Conservation (phyloP, 2,797 vertebrate genomes). For the Tamandua tetradactyla region DNA sequence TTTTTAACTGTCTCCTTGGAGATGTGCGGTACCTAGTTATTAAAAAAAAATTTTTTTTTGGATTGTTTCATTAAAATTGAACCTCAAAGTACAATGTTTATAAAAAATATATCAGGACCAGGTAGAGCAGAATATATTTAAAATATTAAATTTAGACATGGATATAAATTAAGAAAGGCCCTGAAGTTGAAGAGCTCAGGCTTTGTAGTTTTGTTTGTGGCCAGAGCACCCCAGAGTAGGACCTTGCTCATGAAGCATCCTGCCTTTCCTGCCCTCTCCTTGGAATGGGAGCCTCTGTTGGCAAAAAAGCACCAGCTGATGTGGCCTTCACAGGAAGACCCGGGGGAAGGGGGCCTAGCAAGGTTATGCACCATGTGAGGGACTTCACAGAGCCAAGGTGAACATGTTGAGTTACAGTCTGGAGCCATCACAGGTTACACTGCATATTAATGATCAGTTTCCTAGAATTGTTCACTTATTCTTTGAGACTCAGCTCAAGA, state of each 20-base stretch:
- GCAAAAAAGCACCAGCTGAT: background rate
- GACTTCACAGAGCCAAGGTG: background rate
- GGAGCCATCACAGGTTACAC: background rate
- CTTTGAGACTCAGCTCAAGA: background rate
- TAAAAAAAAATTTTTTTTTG: background rate
- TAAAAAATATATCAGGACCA: background rate
- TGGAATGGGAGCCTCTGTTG: background rate
- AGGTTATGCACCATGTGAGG: background rate
- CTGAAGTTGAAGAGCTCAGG: background rate
- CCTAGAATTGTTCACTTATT: background rate
- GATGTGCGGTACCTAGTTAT: background rate
- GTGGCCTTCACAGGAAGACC: background rate
- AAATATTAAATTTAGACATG: background rate
- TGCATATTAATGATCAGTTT: background rate
- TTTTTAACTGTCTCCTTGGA: background rate
- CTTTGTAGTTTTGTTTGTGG: rapidly evolving
- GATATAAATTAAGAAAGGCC: background rate
- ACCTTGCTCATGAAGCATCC: background rate
- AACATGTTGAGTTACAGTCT: background rate
- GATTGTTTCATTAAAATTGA: background rate
- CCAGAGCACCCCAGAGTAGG: background rate
- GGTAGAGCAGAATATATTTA: conserved; percentile 9
- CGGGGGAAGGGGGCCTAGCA: background rate
- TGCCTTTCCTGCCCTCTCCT: background rate
- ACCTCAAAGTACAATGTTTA: background rate